Evolutionary conservation across 2,888 invertebrate species (phyloP), one percentile per base, ranked within the genome.

Genomic region (Cheilosia variabilis): DNA sequence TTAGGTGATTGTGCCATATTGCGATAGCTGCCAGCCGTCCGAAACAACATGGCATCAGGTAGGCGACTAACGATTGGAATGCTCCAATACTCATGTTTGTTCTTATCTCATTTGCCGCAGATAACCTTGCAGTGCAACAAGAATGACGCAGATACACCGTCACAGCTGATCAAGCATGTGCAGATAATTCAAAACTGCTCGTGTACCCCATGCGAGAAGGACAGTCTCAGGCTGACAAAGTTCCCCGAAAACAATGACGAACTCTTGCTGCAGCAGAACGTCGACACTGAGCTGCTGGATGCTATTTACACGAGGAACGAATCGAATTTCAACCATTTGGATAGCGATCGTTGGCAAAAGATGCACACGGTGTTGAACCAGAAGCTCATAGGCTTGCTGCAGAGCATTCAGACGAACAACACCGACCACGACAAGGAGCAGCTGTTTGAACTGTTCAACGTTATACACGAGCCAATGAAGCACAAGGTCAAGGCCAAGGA

Each of bases 1-100:
- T 4, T 19, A 89, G 89, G 92, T 93, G 2, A 93, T 94, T 72
- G 93, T 93, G 47, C 95, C 95, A 2, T 95, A 95, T 89, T 95
- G 95, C 89, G 95, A 95, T 90, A 95, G 95, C 81, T 95, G 95
- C 88, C 95, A 95, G 89, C 95, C 95, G 0, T 93, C 94, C 1
- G 93, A 93, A 82, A 94, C 94, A 43, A 93, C 94, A 86, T 95
- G 95, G 94, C 95, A 94, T 88, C 94, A 95, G 89, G 95, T 95
- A 91, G 91, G 2, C 13, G 4, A 4, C 22, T 5, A 50, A 19
- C 4, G 19, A 22, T 9, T 19, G 15, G n/a, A 7, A 17, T n/a
- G 9, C 3, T 27, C 10, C 4, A 7, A 15, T 43, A 47, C 34
- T 52, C n/a, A 31, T 50, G 4, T 10, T 63, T 15, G 2, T 27